Evolutionary conservation across 2,888 invertebrate species (phyloP).

Genomic region (Galerucella calmariensis): DNA sequence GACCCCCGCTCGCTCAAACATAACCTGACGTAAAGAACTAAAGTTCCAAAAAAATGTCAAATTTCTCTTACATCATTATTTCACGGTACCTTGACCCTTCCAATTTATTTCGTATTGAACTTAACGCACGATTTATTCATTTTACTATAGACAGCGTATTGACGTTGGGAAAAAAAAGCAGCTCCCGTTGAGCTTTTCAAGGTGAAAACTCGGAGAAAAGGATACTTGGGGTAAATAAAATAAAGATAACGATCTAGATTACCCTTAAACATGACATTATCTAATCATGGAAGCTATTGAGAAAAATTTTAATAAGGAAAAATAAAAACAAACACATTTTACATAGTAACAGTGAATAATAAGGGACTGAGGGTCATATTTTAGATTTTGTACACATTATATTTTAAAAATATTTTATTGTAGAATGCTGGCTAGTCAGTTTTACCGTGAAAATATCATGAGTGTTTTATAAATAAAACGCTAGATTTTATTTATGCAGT

Average conservation of each 20-base stretch:
- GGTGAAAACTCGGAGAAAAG: conserved; percentile 9
- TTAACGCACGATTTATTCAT: conserved; percentile 17
- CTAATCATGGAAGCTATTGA: conserved; percentile 8
- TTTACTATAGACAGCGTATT: conserved; percentile 28
- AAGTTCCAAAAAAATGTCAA: not conserved
- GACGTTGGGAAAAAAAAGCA: not conserved
- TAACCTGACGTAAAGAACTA: too few relatives aligned
- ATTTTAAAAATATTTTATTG: conserved; percentile 1
- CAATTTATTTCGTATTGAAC: conserved; percentile 35
- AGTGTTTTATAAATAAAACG: conserved; percentile 37
- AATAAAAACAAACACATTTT: not conserved
- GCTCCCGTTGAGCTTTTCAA: conserved; percentile 16
- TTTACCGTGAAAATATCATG: conserved; percentile 25
- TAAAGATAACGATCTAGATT: conserved; percentile 9
- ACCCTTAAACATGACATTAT: not conserved
- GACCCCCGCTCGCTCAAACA: too few relatives aligned
- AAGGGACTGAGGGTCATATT: not conserved
- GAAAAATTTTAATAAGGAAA: not conserved
- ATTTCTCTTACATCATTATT: not conserved
- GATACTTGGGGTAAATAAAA: conserved; percentile 18
- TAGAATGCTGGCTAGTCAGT: conserved; percentile 27
- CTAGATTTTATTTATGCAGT: conserved; percentile 39
- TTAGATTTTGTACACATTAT: too few relatives aligned
- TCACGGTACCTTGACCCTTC: conserved; percentile 33
- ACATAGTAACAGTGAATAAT: conserved; percentile 4